Base-by-base conservation (phyloP, 2,888 invertebrate genomes). In the Drosophila neonasuta region DNA sequence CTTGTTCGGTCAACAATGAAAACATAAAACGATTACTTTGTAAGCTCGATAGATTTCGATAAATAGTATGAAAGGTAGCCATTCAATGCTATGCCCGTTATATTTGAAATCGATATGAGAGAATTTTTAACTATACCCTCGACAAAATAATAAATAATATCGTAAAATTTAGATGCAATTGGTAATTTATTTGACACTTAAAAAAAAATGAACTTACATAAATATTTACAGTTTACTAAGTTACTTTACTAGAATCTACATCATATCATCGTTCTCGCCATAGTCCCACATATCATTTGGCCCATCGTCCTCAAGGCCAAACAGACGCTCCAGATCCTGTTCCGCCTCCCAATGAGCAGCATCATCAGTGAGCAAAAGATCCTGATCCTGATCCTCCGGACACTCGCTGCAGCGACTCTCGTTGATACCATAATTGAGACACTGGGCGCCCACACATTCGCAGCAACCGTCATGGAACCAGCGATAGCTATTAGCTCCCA, bases 381-480 rank as follows among this genome's bases (percentile, higher is more conserved):
- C 92, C 24, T 24, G 24, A n/a, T 36, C 34, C 30, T 78, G 81
- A 1, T 79, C 78, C 20, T 92, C 92, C 0, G 94, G 93, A 79
- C 94, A 94, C 13, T 92, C 92, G 15, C 92, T 88, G 76, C 94
- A 94, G 77, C 95, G 94, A 92, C 96, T 96, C 89, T 96, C 96
- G 80, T 96, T 95, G 81, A 96, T 95, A 9, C 97, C 97, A 89
- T 97, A 97, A 89, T 96, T 96, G 67, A 96, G 92, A 88, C 97
- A 97, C 49, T 94, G 94, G 74, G 95, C 94, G 2, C 97, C 97
- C 51, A 97, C 94, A 89, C 97, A 97, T 91, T 97, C 96, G 89
- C 97, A 98, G 90, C 97, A 97, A 4, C 97, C 97, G 88, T 97
- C 96, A 90, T 97, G 97, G 91, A 97, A 97, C 97, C 97, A 97